A percentile compares a stretch with the other conserved stretches of the same genome.
phyloP scores from a whole-genome alignment of 1,140 invertebrate genomes.

The Heterodera schachtii region DNA sequence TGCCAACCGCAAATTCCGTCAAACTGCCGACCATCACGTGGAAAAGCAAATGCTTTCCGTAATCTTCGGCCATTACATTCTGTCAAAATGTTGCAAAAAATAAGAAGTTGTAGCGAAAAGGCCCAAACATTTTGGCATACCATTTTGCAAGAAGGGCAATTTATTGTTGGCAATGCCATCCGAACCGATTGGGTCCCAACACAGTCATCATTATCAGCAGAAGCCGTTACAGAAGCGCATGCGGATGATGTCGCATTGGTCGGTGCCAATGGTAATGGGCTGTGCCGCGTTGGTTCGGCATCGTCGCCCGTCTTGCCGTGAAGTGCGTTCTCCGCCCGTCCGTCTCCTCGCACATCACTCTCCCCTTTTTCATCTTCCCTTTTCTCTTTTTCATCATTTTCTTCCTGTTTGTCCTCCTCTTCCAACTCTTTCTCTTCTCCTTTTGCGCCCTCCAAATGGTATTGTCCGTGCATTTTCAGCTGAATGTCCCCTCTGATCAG shows the following conservation, averaged over 20 bases:
- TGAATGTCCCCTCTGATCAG: conserved; percentile 43
- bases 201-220: neutral
- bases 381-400: too few species aligned
- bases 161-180: neutral
- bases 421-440: neutral
- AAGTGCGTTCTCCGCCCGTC: neutral
- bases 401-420: neutral
- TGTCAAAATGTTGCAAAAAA: neutral
- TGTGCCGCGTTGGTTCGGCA: neutral
- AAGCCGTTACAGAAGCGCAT: neutral
- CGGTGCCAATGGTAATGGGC: too few species aligned
- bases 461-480: conserved; percentile 44
- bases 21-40: neutral
- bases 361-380: too few species aligned
- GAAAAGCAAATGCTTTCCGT: conserved; percentile 16
- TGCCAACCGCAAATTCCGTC: neutral
- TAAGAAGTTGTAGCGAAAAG: too few species aligned
- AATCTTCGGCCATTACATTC: neutral
- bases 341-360: neutral
- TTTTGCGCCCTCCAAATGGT: conserved; percentile 35
- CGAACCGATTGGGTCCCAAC: neutral
- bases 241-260: too few species aligned
- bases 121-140: neutral
- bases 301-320: too few species aligned
- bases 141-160: neutral